Conservation (phyloP, 1,140 invertebrate species). For the Zaprionus davidi region DNA sequence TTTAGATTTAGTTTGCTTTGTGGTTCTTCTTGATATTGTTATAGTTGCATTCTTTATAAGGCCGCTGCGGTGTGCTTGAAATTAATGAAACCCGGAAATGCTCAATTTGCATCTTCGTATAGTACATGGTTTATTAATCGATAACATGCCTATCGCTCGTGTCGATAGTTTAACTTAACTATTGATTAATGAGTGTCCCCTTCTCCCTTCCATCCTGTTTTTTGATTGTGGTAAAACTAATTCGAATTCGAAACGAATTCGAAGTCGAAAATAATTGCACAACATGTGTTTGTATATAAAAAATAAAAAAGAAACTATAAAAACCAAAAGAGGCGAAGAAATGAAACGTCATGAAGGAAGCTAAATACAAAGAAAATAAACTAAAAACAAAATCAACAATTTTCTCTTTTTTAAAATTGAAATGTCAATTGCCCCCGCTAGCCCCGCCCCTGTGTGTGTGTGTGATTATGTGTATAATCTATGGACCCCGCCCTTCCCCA, state of each 20-base stretch:
- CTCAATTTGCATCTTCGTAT: constrained; percentile 5
- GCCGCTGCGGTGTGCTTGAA: constrained; percentile 72
- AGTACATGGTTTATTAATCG: constrained; percentile 26
- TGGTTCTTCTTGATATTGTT: constrained; percentile 32
- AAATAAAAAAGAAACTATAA: constrained; percentile 26
- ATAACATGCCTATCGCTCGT: constrained; percentile 10
- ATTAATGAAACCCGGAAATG: constrained; percentile 26
- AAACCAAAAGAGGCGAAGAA: constrained; percentile 24
- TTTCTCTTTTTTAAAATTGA: constrained; percentile 20
- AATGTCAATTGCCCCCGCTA: constrained; percentile 31
- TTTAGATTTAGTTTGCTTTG: constrained; percentile 35
- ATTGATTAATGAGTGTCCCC: neutral
- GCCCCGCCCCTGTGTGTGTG: neutral
- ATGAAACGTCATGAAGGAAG: constrained; percentile 22
- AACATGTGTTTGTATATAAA: constrained; percentile 40
- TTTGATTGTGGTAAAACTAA: constrained; percentile 41
- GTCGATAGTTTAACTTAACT: constrained; percentile 4
- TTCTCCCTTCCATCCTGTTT: neutral
- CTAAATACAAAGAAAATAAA: constrained; percentile 19
- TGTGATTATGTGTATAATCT: constrained; percentile 11
- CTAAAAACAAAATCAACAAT: constrained; percentile 48
- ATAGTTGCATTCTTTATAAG: constrained; percentile 56
- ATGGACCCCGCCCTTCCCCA: constrained; percentile 9
- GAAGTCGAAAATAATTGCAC: constrained; percentile 55
- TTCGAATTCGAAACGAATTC: constrained; percentile 25